These are phyloP conservation scores for Meda fulgida DNA, from an alignment of 2,797 vertebrate genomes.

Conservation along the genomic window DNA sequence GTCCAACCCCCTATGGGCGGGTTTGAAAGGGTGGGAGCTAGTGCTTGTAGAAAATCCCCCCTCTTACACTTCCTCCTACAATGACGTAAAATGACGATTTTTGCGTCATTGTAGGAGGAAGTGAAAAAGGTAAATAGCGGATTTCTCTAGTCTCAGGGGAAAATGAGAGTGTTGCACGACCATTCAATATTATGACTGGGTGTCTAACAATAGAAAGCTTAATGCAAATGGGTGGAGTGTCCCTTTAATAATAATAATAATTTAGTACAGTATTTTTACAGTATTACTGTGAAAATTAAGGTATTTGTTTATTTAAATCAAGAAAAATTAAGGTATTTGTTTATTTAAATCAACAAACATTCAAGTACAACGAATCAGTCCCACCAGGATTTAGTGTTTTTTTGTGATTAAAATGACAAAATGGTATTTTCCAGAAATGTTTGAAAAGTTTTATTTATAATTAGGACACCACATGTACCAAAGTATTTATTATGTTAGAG, in stretches of 20 bases:
- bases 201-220: no score
- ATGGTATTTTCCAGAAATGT: background rate
- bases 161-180: no score
- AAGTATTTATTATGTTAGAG: background rate
- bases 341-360: background rate
- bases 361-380: background rate
- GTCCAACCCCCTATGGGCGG: no score
- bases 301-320: background rate
- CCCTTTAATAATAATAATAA: background rate
- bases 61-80: no score
- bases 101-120: no score
- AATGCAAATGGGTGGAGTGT: no score
- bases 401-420: background rate
- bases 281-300: background rate
- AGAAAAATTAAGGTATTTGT: background rate
- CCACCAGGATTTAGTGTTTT: background rate
- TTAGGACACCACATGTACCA: background rate
- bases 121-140: no score
- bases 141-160: no score
- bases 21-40: no score
- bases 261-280: background rate
- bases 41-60: no score
- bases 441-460: background rate
- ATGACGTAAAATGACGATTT: no score
- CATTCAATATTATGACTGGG: no score